Evolutionary conservation across 2,888 invertebrate genomes (phyloP), one percentile per base, ranked within the genome.

Genomic region (Acanthosoma haemorrhoidale): DNA sequence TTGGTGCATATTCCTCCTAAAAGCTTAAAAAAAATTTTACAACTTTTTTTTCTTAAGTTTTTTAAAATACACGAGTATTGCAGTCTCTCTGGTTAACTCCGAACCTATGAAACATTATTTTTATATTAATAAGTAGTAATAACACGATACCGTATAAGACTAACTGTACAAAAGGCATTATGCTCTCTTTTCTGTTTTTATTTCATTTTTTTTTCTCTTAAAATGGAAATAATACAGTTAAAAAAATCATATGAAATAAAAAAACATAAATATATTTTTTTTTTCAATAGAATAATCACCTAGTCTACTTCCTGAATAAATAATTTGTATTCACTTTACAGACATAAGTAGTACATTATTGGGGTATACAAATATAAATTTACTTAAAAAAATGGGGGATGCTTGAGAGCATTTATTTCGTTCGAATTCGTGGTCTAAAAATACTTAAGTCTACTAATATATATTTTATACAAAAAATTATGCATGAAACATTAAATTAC

Each of bases 391-490:
- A 16, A 58, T 18, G 4, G 31, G 15, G 9, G 32, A 66, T 38
- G 38, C 61, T 51, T 18, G 25, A 43, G 51, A 67, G 66, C 31
- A 21, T n/a, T n/a, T 25, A 41, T 51, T 36, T 66, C 32, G 18
- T 11, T 51, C 5, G n/a, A 67, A 43, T 67, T 36, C 11, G 36
- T 67, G 21, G 21, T 25, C 57, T 67, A 57, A 57, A 67, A 43
- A 38, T 57, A 67, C 25, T 57, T 16, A 21, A 67, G 31, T 57
- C 29, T 32, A 60, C 15, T 5, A 32, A 57, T 34, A 66, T 66
- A 51, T 31, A 57, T 67, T 60, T 67, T 67, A 67, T 67, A 67
- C 67, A 67, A 67, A 67, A 66, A 67, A 18, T 18, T 57, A 67
- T 41, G 32, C 43, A 67, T 51, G 18, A 67, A 57, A 67, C 41